Evolutionary conservation across 2,113 vertebrate species (phyloP).

Genomic region (Nyctereutes procyonoides): DNA sequence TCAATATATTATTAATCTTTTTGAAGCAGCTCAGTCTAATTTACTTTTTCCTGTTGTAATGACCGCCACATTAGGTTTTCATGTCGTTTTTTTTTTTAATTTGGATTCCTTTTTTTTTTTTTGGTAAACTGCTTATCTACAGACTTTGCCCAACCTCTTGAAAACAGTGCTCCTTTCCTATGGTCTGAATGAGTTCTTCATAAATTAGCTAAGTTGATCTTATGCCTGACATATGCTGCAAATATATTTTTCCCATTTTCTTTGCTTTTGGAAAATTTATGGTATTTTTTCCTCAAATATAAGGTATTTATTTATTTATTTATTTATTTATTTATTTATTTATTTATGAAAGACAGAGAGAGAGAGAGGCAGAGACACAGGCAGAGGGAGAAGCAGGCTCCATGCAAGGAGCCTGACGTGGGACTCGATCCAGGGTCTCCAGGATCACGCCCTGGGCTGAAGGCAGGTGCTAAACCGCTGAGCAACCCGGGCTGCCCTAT

Average conservation of each 20-base stretch:
- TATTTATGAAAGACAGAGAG: too few species aligned
- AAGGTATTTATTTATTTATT: background rate
- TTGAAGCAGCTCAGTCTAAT: background rate
- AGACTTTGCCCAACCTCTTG: background rate
- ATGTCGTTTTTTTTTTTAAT: background rate
- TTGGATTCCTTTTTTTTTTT: background rate
- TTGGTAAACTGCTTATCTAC: background rate
- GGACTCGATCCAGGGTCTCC: too few species aligned
- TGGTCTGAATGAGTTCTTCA: background rate
- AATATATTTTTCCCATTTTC: background rate
- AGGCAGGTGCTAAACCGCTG: too few species aligned
- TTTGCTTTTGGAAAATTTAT: slow-evolving; percentile 7
- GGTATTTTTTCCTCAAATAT: background rate
- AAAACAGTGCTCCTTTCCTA: background rate
- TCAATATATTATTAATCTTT: background rate
- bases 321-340: too few species aligned
- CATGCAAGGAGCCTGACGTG: too few species aligned
- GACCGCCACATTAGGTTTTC: background rate
- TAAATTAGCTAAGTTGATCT: background rate
- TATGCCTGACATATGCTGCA: background rate
- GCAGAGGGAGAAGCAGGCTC: too few species aligned
- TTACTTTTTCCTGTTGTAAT: background rate
- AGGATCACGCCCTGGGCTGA: too few species aligned
- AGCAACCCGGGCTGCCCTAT: too few species aligned
- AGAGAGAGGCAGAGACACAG: too few species aligned